A percentile compares a stretch with the other conserved stretches of the same genome.
Conservation (phyloP, 2,888 invertebrate genomes). For the Xestia xanthographa region DNA sequence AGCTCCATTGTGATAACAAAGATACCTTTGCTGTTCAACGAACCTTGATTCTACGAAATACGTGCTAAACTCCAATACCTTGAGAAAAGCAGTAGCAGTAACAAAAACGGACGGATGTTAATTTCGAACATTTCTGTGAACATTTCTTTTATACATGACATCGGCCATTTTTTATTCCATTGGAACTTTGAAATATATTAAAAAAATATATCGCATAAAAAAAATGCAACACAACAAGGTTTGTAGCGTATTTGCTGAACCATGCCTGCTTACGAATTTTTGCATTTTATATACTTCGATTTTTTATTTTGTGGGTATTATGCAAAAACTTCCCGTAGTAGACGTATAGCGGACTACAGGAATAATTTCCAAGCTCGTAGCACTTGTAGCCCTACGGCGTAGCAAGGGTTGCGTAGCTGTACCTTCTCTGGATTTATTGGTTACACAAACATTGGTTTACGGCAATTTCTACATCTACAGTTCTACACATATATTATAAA, state of each 20-base stretch:
- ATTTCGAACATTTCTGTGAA: neutral
- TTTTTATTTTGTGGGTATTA: neutral
- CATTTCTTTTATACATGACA: neutral
- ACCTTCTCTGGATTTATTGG: neutral
- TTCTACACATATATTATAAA: too few relatives aligned
- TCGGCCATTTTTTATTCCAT: neutral
- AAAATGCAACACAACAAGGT: too few relatives aligned
- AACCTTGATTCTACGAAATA: conserved; percentile 57
- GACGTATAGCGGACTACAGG: conserved; percentile 2
- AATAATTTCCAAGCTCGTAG: conserved; percentile 17
- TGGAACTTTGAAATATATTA: too few relatives aligned
- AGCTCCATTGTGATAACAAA: conserved; percentile 38
- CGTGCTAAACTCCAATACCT: conserved; percentile 26
- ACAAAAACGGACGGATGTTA: neutral
- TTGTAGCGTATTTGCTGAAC: too few relatives aligned
- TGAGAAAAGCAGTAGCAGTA: conserved; percentile 1
- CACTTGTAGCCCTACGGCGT: conserved; percentile 24
- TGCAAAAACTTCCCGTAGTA: neutral
- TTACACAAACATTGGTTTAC: neutral
- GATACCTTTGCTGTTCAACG: conserved; percentile 43
- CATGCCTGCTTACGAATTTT: neutral
- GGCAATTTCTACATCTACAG: too few relatives aligned
- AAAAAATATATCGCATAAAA: too few relatives aligned
- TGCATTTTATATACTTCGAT: neutral
- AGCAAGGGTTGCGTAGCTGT: conserved; percentile 6